Conservation (phyloP, 2,888 invertebrate species). For the Orchesellides sinensis region DNA sequence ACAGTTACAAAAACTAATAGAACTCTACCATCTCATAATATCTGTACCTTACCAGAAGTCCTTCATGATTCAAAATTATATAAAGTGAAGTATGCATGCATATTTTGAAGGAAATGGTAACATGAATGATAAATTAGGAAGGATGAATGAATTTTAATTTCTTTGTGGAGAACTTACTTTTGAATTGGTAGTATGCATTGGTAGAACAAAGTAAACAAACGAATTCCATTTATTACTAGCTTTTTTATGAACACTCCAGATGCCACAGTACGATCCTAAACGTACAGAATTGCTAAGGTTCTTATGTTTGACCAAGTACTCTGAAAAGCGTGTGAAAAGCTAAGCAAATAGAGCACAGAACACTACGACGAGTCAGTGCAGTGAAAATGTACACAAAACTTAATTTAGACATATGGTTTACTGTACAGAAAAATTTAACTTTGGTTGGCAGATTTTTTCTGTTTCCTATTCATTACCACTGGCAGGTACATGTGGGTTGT, state of each 20-base stretch:
- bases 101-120: conserved; percentile 29
- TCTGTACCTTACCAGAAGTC: neutral
- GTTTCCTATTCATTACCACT: neutral
- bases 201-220: conserved; percentile 24
- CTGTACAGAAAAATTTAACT: neutral
- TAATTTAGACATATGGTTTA: conserved; percentile 37
- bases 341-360: conserved; percentile 35
- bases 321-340: neutral
- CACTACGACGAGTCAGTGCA: conserved; percentile 19
- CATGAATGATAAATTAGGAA: conserved; percentile 40
- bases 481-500: conserved; percentile 27
- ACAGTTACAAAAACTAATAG: neutral
- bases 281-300: no score
- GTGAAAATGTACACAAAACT: conserved; percentile 25
- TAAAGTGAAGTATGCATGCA: neutral
- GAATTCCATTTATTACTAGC: conserved; percentile 21
- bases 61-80: neutral
- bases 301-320: no score
- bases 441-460: neutral
- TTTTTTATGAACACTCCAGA: conserved; percentile 18
- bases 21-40: neutral
- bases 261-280: no score
- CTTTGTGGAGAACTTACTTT: conserved; percentile 15
- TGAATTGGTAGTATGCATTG: neutral
- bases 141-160: conserved; percentile 57